Evolutionary conservation across 2,888 invertebrate genomes (phyloP), one percentile per base, ranked within the genome.

Genomic region (Sceliomorpha sp.): DNA sequence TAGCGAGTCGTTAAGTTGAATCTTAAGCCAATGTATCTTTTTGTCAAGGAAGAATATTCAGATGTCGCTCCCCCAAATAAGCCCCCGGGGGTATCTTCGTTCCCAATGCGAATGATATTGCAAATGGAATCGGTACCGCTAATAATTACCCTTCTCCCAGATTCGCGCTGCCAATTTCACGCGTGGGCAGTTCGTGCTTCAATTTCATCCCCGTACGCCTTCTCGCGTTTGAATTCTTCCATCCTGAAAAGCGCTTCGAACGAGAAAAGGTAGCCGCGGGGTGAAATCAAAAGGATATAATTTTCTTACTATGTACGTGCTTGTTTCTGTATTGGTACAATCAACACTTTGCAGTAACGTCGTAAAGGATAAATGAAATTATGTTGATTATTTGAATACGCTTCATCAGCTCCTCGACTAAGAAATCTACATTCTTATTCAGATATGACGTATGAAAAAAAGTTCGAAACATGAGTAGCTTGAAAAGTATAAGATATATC

Each of bases 131-230:
- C 79, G 75, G 73, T 76, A 80, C 72, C 58, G 82, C 82, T 85
- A 86, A 85, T 86, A 86, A 85, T 86, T 84, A 81, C 83, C 83
- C 78, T 75, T 79, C 83, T 82, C 74, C 66, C 47, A 66, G 67
- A 68, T 63, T 71, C 62, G 60, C 50, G 62, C 67, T 63, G 67
- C 59, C 73, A 76, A 86, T 86, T 86, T 86, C 85, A 83, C 86
- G 86, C 83, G 76, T 78, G 78, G 81, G 73, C 76, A 77, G 71
- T 76, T 70, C 74, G 70, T 73, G 72, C 79, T 75, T 76, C 78
- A 80, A 82, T 75, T 78, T 75, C 72, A 60, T 51, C 60, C 66
- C 58, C 56, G 51, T 62, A 62, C 62, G 62, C 70, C 64, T 66
- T 70, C 66, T 70, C 70, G 59, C 70, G 70, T 70, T 64, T 60